phyloP scores from a whole-genome alignment of 2,113 vertebrate species.

The Galbula dea region DNA sequence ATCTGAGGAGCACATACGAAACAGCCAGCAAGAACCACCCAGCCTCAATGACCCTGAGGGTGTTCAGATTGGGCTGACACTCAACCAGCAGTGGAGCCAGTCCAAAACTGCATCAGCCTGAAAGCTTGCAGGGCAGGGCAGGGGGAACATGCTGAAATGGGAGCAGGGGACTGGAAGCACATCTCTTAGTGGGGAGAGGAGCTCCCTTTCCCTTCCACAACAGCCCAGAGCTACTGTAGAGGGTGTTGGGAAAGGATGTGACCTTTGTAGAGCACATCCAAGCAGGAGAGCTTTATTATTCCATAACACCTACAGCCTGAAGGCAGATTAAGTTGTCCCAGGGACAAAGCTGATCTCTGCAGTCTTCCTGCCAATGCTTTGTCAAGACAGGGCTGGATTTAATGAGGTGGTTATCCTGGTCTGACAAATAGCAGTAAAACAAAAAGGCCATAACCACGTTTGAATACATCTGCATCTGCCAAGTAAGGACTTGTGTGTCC shows the following conservation, averaged over 20 bases:
- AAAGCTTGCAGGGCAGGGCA: not conserved
- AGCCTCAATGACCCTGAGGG: not conserved
- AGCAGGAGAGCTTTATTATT: conserved; percentile 7
- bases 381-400: conserved; percentile 10
- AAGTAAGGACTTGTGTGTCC: not conserved
- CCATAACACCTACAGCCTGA: not conserved
- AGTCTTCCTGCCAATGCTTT: not conserved
- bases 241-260: not conserved
- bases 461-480: not conserved
- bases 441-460: not conserved
- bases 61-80: not conserved
- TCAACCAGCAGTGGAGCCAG: not conserved
- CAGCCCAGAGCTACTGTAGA: not conserved
- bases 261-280: not conserved
- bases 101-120: not conserved
- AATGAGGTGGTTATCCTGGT: conserved; percentile 16
- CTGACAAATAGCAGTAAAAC: not conserved
- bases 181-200: not conserved
- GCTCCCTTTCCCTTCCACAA: not conserved
- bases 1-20: not conserved
- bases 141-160: not conserved
- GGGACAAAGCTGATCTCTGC: conserved; percentile 47
- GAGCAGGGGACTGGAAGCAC: not conserved
- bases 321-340: conserved; percentile 17
- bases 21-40: not conserved